Evolutionary conservation across 2,888 invertebrate genomes (phyloP).

Genomic region (Tortrix viridana): DNA sequence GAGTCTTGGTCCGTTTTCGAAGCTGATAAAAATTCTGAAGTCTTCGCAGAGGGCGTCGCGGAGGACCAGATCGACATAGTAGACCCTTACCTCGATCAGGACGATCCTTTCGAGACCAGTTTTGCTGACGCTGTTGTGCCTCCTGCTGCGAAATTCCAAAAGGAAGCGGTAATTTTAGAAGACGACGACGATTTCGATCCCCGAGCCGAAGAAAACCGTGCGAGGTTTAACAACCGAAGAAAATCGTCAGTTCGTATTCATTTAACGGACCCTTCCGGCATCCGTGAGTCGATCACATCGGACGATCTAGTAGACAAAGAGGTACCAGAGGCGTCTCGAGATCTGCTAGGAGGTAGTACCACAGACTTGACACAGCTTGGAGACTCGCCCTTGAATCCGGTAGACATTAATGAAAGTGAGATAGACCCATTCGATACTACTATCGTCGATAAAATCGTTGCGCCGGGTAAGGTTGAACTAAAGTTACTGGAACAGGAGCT

Average conservation of each 20-base stretch:
- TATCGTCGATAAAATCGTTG: slow-evolving; percentile 87
- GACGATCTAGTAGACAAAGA: slow-evolving; percentile 75
- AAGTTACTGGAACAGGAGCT: slow-evolving; percentile 91
- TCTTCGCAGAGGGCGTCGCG: slow-evolving; percentile 74
- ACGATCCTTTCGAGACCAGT: slow-evolving; percentile 94
- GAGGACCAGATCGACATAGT: slow-evolving; percentile 76
- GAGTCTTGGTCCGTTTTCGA: slow-evolving; percentile 88
- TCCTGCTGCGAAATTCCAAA: slow-evolving; percentile 57
- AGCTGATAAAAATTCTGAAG: slow-evolving; percentile 75
- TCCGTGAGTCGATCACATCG: slow-evolving; percentile 83
- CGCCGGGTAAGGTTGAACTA: slow-evolving; percentile 91
- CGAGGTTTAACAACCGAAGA: slow-evolving; percentile 69
- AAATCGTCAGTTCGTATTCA: slow-evolving; percentile 85
- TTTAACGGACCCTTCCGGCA: slow-evolving; percentile 86
- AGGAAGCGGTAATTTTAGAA: slow-evolving; percentile 68
- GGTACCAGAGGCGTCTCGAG: slow-evolving; percentile 79
- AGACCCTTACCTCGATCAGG: slow-evolving; percentile 82
- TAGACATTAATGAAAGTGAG: slow-evolving; percentile 80
- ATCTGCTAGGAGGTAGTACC: slow-evolving; percentile 90
- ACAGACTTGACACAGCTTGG: slow-evolving; percentile 89
- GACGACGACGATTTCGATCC: slow-evolving; percentile 86
- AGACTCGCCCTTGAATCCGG: slow-evolving; percentile 87
- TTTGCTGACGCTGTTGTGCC: slow-evolving; percentile 91
- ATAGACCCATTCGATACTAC: slow-evolving; percentile 96
- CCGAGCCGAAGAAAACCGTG: slow-evolving; percentile 84